Evolutionary conservation across 1,140 invertebrate genomes (phyloP).

Genomic region (Lycorma delicatula): DNA sequence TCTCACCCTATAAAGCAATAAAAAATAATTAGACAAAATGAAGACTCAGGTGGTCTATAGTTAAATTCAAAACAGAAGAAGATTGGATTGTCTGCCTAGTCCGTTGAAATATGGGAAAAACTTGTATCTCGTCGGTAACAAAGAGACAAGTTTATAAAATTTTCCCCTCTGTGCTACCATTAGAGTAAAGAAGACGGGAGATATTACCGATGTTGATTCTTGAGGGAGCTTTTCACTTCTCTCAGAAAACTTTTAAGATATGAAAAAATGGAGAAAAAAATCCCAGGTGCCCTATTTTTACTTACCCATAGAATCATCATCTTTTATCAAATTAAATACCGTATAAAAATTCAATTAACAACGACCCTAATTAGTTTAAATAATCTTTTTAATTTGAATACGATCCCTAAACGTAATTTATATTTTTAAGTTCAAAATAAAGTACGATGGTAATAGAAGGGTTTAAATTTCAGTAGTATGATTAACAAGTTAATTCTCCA

Average conservation of each 20-base stretch:
- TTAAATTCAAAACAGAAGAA: slow-evolving; percentile 5
- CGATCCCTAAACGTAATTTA: too few species aligned
- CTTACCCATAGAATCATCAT: too few species aligned
- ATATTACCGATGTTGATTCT: not conserved
- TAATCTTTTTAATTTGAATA: too few species aligned
- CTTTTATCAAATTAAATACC: too few species aligned
- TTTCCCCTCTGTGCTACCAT: not conserved
- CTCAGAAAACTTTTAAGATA: not conserved
- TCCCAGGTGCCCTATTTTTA: slow-evolving; percentile 1
- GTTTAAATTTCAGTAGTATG: too few species aligned
- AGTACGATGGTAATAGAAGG: too few species aligned
- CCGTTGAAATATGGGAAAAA: slow-evolving; percentile 1
- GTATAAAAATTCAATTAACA: too few species aligned
- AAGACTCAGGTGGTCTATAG: slow-evolving; percentile 1
- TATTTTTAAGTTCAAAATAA: too few species aligned
- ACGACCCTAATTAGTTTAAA: too few species aligned
- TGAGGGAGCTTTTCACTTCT: slow-evolving; percentile 6
- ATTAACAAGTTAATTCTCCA: too few species aligned
- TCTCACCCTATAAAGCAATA: not conserved
- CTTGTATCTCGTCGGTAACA: not conserved
- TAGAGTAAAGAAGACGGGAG: not conserved
- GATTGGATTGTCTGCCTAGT: not conserved
- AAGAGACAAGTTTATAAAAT: slow-evolving; percentile 4
- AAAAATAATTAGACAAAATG: not conserved
- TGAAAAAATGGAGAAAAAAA: not conserved